These are phyloP conservation scores for Diaprepes abbreviatus DNA, from an alignment of 2,888 invertebrate genomes.

Conservation along the genomic window DNA sequence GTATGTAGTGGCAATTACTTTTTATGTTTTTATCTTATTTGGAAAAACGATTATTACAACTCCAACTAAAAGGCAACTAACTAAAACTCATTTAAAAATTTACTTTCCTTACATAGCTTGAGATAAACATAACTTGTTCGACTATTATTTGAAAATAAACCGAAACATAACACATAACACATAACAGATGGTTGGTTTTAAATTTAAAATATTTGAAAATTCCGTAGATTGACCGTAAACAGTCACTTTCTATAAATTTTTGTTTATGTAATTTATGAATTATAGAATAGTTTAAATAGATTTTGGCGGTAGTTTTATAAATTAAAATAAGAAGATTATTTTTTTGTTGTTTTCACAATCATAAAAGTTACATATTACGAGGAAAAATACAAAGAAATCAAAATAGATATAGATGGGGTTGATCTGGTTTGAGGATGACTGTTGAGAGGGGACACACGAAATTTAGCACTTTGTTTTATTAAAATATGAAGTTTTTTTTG, in stretches of 20 bases:
- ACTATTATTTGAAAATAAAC: conserved; percentile 4
- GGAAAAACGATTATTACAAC: background rate
- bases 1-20: conserved; percentile 5
- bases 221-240: background rate
- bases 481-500: too few relatives aligned
- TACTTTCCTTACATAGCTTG: conserved; percentile 4
- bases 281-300: too few relatives aligned
- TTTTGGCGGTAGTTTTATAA: too few relatives aligned
- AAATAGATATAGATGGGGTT: too few relatives aligned
- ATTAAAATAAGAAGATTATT: too few relatives aligned
- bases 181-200: conserved; percentile 4
- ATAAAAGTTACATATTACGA: too few relatives aligned
- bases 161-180: background rate
- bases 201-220: background rate
- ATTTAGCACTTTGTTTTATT: too few relatives aligned
- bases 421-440: too few relatives aligned
- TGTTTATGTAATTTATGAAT: too few relatives aligned
- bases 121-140: background rate
- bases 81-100: conserved; percentile 7
- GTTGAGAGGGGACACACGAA: too few relatives aligned
- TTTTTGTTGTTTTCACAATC: too few relatives aligned
- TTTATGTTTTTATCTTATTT: conserved; percentile 16
- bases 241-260: background rate
- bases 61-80: background rate
- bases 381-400: too few relatives aligned